Conservation (phyloP, 2,888 invertebrate species). For the Dicranocentrus wangi region DNA sequence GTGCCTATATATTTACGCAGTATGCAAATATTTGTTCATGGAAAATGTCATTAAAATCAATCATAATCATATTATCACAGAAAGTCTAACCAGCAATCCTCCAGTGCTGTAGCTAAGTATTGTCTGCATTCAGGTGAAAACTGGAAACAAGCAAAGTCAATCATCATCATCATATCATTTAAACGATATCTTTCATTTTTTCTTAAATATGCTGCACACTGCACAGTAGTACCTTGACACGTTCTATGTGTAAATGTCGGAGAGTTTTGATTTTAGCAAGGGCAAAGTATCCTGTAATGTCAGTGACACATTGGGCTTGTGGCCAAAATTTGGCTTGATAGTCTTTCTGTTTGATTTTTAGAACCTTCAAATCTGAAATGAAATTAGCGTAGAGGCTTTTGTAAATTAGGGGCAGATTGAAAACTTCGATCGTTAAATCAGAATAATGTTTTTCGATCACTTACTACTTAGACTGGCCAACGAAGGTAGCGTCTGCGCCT, state of each 20-base stretch:
- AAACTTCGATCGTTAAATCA: too few species aligned
- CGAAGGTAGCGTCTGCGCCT: conserved; percentile 51
- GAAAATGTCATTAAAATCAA: too few species aligned
- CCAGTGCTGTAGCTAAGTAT: conserved; percentile 55
- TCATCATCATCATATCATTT: too few species aligned
- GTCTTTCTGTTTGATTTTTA: conserved; percentile 65
- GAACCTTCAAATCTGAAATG: conserved; percentile 43
- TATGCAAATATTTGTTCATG: too few species aligned
- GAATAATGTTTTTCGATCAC: conserved; percentile 8
- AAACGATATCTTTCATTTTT: too few species aligned
- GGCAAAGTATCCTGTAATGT: conserved; percentile 61
- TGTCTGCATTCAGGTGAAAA: conserved; percentile 65
- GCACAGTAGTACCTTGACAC: conserved; percentile 59
- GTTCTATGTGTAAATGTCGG: conserved; percentile 61
- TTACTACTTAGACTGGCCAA: conserved; percentile 61
- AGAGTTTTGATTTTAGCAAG: conserved; percentile 60
- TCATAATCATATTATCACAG: conserved; percentile 50
- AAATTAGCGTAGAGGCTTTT: too few species aligned
- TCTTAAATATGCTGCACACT: conserved; percentile 15
- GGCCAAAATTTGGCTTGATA: conserved; percentile 68
- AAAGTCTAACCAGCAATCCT: conserved; percentile 69
- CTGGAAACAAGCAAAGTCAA: conserved; percentile 36
- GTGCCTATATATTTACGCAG: too few species aligned
- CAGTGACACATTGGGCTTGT: conserved; percentile 66
- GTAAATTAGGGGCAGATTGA: too few species aligned